Conservation (phyloP, 2,888 invertebrate species). For the Blera fallax region DNA sequence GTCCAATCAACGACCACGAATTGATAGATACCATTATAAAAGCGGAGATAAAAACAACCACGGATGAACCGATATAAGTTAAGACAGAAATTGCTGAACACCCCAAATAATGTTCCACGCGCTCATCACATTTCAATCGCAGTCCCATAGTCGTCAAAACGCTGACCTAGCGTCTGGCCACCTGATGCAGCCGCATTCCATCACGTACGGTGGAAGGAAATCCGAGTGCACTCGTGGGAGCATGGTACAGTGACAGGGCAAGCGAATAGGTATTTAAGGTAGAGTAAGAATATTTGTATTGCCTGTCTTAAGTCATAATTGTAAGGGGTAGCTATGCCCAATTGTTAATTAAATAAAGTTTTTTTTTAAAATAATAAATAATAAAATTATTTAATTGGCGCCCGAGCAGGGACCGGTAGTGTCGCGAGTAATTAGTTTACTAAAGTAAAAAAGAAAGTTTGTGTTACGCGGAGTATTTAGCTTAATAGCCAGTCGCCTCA, state of each 20-base stretch:
- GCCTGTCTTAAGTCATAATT: too few relatives aligned
- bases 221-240: too few relatives aligned
- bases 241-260: too few relatives aligned
- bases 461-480: neutral
- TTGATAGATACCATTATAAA: neutral
- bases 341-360: too few relatives aligned
- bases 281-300: too few relatives aligned
- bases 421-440: too few relatives aligned
- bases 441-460: too few relatives aligned
- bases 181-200: neutral
- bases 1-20: neutral
- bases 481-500: neutral
- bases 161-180: conserved; percentile 2
- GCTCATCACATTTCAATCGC: neutral
- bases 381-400: too few relatives aligned
- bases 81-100: neutral
- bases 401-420: too few relatives aligned
- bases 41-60: neutral
- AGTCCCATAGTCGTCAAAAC: neutral
- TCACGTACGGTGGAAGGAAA: conserved; percentile 3
- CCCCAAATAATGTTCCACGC: neutral
- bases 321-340: too few relatives aligned
- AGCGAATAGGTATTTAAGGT: too few relatives aligned
- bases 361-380: too few relatives aligned
- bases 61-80: neutral